Percentiles rank a stretch among this genome's conserved stretches.
These are phyloP conservation scores for Suncus etruscus DNA, from an alignment of 2,113 vertebrate species.

Conservation along the genomic window DNA sequence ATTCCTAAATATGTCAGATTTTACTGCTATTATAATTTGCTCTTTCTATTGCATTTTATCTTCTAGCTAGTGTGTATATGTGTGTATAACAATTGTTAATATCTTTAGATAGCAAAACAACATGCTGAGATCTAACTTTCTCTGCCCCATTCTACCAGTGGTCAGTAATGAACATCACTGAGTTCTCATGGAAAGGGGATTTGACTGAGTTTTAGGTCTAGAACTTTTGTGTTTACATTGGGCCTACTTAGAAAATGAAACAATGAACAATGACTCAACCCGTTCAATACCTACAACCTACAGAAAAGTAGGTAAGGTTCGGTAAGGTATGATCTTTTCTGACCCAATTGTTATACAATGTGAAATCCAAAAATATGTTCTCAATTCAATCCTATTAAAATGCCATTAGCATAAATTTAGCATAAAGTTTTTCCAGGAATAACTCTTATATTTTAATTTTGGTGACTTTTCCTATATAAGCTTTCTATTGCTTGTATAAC, in stretches of 20 bases:
- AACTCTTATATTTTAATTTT: slow-evolving; percentile 25
- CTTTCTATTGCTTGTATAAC: neutral
- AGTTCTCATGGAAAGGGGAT: neutral
- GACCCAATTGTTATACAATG: neutral
- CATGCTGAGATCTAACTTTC: neutral
- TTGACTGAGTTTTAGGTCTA: neutral
- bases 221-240: neutral
- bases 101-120: neutral
- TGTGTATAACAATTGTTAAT: neutral
- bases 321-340: neutral
- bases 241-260: neutral
- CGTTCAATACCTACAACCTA: neutral
- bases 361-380: neutral
- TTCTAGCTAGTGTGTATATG: neutral
- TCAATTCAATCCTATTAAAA: neutral
- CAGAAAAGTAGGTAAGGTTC: neutral
- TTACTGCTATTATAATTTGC: neutral
- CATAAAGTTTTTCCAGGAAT: neutral
- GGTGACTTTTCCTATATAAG: neutral
- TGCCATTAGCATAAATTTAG: neutral
- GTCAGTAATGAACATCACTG: neutral
- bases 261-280: neutral
- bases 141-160: too few species aligned
- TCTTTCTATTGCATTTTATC: neutral
- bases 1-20: neutral